These are phyloP conservation scores for Campoplex nolae DNA, from an alignment of 2,888 invertebrate genomes.

Conservation along the genomic window DNA sequence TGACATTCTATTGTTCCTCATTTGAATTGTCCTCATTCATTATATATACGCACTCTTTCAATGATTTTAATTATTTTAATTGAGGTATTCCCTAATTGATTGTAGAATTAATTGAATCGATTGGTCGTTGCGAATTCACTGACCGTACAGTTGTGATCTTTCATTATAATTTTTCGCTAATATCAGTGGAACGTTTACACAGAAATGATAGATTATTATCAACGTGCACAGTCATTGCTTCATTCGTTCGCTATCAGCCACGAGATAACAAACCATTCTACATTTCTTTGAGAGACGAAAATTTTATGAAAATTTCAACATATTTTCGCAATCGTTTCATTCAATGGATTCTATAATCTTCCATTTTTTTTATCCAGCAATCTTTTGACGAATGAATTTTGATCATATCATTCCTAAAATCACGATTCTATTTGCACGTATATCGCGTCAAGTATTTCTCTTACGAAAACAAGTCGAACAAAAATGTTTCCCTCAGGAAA, in stretches of 20 bases:
- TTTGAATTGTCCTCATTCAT: not conserved
- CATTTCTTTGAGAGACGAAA: not conserved
- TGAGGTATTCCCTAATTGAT: conserved; percentile 4
- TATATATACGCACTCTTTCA: not conserved
- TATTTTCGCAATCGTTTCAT: not conserved
- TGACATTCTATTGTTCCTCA: conserved; percentile 7
- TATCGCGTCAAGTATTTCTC: not conserved
- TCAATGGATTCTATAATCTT: not conserved
- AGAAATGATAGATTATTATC: not conserved
- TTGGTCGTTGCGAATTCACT: not conserved
- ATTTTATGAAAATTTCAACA: not conserved
- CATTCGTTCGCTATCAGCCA: not conserved
- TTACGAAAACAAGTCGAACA: not conserved
- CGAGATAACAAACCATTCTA: too few species aligned
- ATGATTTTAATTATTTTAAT: not conserved
- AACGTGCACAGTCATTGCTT: not conserved
- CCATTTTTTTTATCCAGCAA: not conserved
- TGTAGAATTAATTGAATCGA: conserved; percentile 3
- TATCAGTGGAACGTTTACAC: not conserved
- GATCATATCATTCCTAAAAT: not conserved
- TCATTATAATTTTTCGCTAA: not conserved
- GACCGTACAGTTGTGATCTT: not conserved
- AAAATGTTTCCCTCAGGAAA: not conserved
- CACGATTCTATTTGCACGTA: too few species aligned
- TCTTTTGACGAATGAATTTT: not conserved